Evolutionary conservation across 2,113 vertebrate genomes (phyloP).

Genomic region (Ammodytes dubius): DNA sequence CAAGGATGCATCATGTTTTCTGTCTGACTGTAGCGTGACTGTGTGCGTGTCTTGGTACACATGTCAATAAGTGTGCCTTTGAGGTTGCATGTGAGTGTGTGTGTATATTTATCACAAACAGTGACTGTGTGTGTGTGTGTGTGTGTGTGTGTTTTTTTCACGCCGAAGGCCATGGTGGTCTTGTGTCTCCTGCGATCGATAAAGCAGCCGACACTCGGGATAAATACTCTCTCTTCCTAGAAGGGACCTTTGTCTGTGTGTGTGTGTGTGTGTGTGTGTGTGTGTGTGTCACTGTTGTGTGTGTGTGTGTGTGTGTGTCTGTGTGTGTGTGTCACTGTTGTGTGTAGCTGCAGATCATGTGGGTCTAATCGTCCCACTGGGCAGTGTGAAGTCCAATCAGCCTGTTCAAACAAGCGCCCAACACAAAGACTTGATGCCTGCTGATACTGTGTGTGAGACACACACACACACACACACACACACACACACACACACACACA

Average conservation of each 20-base stretch:
- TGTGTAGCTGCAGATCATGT: constrained; percentile 73
- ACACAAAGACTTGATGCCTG: constrained; percentile 66
- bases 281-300: constrained; percentile 45
- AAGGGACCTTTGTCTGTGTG: constrained; percentile 39
- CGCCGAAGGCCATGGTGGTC: constrained; percentile 50
- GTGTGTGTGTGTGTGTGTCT: constrained; percentile 22
- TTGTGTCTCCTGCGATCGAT: constrained; percentile 76
- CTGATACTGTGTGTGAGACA: constrained; percentile 63
- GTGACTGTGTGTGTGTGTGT: constrained; percentile 11
- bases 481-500: constrained; percentile 11
- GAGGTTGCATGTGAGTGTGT: constrained; percentile 49
- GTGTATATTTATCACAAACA: constrained; percentile 5
- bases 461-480: background rate
- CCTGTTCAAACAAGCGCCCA: constrained; percentile 73
- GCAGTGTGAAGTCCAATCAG: constrained; percentile 75
- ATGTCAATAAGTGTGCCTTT: background rate
- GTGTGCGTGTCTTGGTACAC: background rate
- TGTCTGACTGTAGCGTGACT: constrained; percentile 7
- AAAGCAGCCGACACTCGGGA: too few relatives aligned
- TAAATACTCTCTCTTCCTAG: constrained; percentile 72
- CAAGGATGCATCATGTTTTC: constrained; percentile 54
- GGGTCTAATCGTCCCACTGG: constrained; percentile 78
- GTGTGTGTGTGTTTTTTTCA: constrained; percentile 28
- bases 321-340: background rate
- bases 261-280: constrained; percentile 25